Evolutionary conservation across 1,140 invertebrate genomes (phyloP).

Genomic region (Monochamus saltuarius): DNA sequence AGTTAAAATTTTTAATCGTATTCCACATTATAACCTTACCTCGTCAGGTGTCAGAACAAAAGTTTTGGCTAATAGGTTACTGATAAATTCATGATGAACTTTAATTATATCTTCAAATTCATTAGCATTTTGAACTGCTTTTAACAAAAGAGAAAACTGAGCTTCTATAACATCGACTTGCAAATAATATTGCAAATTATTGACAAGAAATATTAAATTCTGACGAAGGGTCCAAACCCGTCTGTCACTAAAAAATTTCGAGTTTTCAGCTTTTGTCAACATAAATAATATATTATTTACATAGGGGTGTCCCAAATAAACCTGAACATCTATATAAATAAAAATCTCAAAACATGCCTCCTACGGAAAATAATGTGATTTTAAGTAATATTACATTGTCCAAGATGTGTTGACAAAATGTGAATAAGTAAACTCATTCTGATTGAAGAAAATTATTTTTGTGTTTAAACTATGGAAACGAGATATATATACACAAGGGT

Average conservation of each 20-base stretch:
- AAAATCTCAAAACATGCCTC: too few relatives aligned
- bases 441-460: too few relatives aligned
- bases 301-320: too few relatives aligned
- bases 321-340: too few relatives aligned
- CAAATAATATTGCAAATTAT: constrained; percentile 88
- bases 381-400: too few relatives aligned
- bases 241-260: constrained; percentile 54
- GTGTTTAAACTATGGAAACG: too few relatives aligned
- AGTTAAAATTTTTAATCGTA: not conserved
- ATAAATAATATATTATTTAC: too few relatives aligned
- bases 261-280: constrained; percentile 14
- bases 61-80: constrained; percentile 72
- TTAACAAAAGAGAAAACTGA: constrained; percentile 72
- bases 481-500: too few relatives aligned
- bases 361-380: too few relatives aligned
- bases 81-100: constrained; percentile 75
- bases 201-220: constrained; percentile 80
- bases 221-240: constrained; percentile 74
- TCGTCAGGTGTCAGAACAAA: constrained; percentile 61
- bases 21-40: constrained; percentile 38
- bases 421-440: too few relatives aligned
- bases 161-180: constrained; percentile 85
- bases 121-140: constrained; percentile 68
- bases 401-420: too few relatives aligned
- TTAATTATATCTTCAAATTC: constrained; percentile 84